Conservation (phyloP, 2,888 invertebrate genomes). For the Morpho helenor region DNA sequence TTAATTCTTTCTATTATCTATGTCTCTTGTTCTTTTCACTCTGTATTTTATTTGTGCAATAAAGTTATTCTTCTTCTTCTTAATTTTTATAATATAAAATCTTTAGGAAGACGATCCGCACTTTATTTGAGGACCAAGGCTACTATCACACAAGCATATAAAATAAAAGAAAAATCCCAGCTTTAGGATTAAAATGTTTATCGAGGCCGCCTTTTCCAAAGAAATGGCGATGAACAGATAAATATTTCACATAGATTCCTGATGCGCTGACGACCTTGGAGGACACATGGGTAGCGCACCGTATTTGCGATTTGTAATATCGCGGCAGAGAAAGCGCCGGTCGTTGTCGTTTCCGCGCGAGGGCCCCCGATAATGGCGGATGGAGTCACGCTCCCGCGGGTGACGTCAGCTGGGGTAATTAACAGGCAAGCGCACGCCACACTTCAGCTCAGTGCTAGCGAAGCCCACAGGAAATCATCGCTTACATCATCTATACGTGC, state of each 20-base stretch:
- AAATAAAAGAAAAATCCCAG: too few relatives aligned
- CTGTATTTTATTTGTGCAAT: too few relatives aligned
- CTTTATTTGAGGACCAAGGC: too few relatives aligned
- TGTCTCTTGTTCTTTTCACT: too few relatives aligned
- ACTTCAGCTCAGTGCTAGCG: slow-evolving; percentile 42
- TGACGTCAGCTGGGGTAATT: slow-evolving; percentile 72
- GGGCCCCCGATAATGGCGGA: slow-evolving; percentile 65
- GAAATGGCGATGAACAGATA: background rate
- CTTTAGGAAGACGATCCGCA: too few relatives aligned
- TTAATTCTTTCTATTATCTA: too few relatives aligned
- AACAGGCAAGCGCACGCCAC: slow-evolving; percentile 57
- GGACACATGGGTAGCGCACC: slow-evolving; percentile 37
- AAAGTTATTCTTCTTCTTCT: too few relatives aligned
- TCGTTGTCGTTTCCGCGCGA: slow-evolving; percentile 77
- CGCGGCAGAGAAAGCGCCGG: slow-evolving; percentile 68
- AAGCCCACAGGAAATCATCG: slow-evolving; percentile 65
- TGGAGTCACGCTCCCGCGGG: slow-evolving; percentile 49
- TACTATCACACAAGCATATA: too few relatives aligned
- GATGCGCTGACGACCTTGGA: slow-evolving; percentile 38
- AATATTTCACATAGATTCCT: slow-evolving; percentile 31
- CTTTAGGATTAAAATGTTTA: too few relatives aligned
- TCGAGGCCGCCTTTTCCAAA: too few relatives aligned
- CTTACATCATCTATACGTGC: slow-evolving; percentile 70
- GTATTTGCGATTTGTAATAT: slow-evolving; percentile 39
- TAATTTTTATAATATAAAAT: too few relatives aligned